These are phyloP conservation scores for Sus cebifrons DNA, from an alignment of 2,797 vertebrate genomes.

Conservation along the genomic window DNA sequence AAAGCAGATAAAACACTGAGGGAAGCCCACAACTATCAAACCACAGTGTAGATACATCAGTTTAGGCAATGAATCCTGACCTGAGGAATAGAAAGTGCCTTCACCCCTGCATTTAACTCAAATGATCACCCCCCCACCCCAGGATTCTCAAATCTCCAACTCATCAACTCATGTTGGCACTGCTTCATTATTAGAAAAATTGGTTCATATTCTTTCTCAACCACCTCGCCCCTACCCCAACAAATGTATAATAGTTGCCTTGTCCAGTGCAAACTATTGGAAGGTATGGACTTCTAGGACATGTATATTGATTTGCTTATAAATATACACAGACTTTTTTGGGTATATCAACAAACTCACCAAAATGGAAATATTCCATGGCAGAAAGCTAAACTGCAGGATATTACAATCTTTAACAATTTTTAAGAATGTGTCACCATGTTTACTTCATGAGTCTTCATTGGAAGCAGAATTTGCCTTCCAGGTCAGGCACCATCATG, in stretches of 20 bases:
- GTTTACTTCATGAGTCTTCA: conserved; percentile 19
- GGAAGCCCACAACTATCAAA: not conserved
- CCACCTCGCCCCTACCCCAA: no score
- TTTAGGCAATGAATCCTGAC: not conserved
- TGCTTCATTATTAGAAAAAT: not conserved
- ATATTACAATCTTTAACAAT: not conserved
- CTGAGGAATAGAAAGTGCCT: not conserved
- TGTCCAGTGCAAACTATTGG: not conserved
- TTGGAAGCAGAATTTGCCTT: not conserved
- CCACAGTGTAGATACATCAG: not conserved
- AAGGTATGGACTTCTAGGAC: not conserved
- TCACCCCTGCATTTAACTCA: not conserved
- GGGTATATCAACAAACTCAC: not conserved
- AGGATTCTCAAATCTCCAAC: not conserved
- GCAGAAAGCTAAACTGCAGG: not conserved
- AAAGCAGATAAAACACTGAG: conserved; percentile 21
- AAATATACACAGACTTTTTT: not conserved
- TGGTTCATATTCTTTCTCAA: not conserved
- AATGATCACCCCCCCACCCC: no score
- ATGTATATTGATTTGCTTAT: conserved; percentile 1
- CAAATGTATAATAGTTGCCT: not conserved
- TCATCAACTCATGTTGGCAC: rapidly evolving
- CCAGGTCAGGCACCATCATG: not conserved
- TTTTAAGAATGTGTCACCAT: not conserved
- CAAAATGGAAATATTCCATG: not conserved